These are phyloP conservation scores for Caenorhabditis latens DNA, from an alignment of 1,140 invertebrate genomes.

Conservation along the genomic window DNA sequence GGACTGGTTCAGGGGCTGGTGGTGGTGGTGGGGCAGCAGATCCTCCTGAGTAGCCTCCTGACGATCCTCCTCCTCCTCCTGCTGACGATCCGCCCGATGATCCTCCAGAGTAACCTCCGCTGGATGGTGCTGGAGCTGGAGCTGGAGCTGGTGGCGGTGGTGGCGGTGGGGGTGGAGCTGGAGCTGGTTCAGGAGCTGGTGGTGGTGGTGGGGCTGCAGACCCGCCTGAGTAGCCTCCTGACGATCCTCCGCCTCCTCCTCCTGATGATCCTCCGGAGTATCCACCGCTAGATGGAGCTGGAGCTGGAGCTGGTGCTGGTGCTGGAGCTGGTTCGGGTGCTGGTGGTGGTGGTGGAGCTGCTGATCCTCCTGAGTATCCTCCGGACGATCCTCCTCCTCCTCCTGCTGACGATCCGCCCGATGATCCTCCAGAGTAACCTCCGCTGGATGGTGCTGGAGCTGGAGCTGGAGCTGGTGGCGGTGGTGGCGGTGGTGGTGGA, in stretches of 20 bases:
- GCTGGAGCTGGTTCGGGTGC: background rate
- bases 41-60: background rate
- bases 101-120: background rate
- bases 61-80: slow-evolving; percentile 10
- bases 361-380: slow-evolving; percentile 8
- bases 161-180: background rate
- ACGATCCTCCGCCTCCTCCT: slow-evolving; percentile 16
- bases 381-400: background rate
- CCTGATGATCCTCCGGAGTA: background rate
- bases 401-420: background rate
- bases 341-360: background rate
- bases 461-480: slow-evolving; percentile 1
- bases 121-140: slow-evolving; percentile 23
- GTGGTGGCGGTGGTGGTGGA: slow-evolving; percentile 14
- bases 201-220: background rate
- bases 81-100: background rate
- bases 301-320: background rate
- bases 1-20: background rate
- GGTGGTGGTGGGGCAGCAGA: background rate
- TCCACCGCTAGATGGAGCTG: slow-evolving; percentile 14
- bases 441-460: too few species aligned
- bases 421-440: slow-evolving; percentile 9
- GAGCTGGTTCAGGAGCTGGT: background rate
- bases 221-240: background rate
- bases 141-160: background rate